phyloP scores from a whole-genome alignment of 2,888 invertebrate genomes.

The Thymelicus acteon region DNA sequence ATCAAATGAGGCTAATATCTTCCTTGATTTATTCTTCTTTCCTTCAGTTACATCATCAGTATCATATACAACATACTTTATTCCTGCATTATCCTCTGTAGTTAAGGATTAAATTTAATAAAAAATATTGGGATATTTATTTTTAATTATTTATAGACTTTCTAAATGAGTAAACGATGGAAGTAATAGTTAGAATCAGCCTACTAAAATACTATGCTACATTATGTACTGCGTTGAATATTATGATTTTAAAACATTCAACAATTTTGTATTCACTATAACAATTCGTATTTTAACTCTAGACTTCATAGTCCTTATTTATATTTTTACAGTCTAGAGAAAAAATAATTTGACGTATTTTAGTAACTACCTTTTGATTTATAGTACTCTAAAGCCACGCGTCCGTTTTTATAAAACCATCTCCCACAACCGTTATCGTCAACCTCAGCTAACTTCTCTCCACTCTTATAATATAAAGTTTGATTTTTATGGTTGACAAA shows the following conservation, averaged over 20 bases:
- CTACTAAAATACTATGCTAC: no score
- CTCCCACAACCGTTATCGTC: constrained; percentile 51
- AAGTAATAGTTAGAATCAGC: no score
- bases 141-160: no score
- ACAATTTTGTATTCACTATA: no score
- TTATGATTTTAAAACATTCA: no score
- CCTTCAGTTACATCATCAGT: constrained; percentile 44
- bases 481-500: constrained; percentile 51
- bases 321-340: no score
- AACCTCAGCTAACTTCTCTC: constrained; percentile 58
- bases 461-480: constrained; percentile 52
- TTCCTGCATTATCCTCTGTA: constrained; percentile 48
- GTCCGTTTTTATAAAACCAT: constrained; percentile 64
- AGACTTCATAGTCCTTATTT: no score
- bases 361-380: constrained; percentile 51
- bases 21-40: constrained; percentile 42
- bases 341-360: no score
- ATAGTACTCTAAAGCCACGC: constrained; percentile 59
- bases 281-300: no score
- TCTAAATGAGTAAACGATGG: no score
- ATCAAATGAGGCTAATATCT: constrained; percentile 60
- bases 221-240: no score
- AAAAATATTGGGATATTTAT: no score
- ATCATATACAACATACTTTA: constrained; percentile 58
- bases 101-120: background rate